A percentile compares a stretch with the other conserved stretches of the same genome.
Conservation (phyloP, 1,140 invertebrate species). For the Pemphigus obesinymphae region DNA sequence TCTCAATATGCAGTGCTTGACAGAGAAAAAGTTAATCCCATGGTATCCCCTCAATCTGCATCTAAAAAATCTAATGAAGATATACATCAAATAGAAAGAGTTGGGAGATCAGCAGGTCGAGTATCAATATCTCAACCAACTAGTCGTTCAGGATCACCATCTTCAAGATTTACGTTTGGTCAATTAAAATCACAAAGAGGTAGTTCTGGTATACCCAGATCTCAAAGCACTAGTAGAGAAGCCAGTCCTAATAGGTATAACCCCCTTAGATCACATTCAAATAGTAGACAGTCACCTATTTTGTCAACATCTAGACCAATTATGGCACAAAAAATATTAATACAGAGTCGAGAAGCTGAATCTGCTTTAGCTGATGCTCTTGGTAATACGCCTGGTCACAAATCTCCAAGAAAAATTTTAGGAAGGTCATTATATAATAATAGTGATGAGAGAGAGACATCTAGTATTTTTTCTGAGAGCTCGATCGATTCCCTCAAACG, state of each 20-base stretch:
- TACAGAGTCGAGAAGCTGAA: constrained; percentile 84
- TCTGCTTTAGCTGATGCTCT: constrained; percentile 63
- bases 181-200: constrained; percentile 52
- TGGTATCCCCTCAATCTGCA: constrained; percentile 54
- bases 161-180: constrained; percentile 54
- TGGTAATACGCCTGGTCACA: constrained; percentile 51
- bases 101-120: constrained; percentile 58
- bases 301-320: constrained; percentile 54
- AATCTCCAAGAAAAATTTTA: background rate
- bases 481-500: constrained; percentile 55
- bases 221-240: constrained; percentile 62
- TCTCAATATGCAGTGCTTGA: constrained; percentile 73
- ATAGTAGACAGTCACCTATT: constrained; percentile 60
- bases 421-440: constrained; percentile 59
- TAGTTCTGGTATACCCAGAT: constrained; percentile 50
- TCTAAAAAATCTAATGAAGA: constrained; percentile 50
- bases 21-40: constrained; percentile 64
- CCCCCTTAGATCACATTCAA: background rate
- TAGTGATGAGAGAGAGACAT: constrained; percentile 86
- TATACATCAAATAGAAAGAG: constrained; percentile 49
- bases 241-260: constrained; percentile 58
- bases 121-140: constrained; percentile 60
- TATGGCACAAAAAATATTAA: constrained; percentile 57
- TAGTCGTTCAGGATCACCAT: constrained; percentile 81
- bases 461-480: background rate